Evolutionary conservation across 1,140 invertebrate genomes (phyloP).

Genomic region (Copidosoma floridanum): DNA sequence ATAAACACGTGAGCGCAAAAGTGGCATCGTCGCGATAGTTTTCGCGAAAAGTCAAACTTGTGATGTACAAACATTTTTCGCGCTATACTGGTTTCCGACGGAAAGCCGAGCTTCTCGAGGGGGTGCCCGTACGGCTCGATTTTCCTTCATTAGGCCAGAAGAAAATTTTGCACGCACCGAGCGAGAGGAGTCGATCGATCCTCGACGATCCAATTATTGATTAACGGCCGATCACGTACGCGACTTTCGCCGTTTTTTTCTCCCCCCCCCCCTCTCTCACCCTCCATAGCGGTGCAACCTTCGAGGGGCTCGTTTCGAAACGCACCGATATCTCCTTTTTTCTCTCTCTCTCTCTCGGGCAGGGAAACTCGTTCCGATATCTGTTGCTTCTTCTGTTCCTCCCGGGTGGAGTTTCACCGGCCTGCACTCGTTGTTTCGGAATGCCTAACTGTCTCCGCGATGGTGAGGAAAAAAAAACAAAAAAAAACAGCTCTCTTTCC

Average conservation of each 20-base stretch:
- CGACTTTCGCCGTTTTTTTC: conserved; percentile 24
- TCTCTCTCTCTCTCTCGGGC: not conserved
- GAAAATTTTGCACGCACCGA: conserved; percentile 21
- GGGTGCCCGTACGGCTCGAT: conserved; percentile 13
- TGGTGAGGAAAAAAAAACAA: conserved; percentile 12
- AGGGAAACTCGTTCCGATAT: conserved; percentile 6
- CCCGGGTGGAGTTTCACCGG: conserved; percentile 19
- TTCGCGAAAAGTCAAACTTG: too few species aligned
- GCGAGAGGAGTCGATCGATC: conserved; percentile 1
- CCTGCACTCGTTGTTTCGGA: conserved; percentile 10
- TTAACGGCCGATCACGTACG: conserved; percentile 22
- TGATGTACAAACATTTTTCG: too few species aligned
- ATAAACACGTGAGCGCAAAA: not conserved
- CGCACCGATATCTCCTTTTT: conserved; percentile 14
- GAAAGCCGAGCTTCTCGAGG: too few species aligned
- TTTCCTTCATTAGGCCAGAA: conserved; percentile 15
- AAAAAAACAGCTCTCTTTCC: conserved; percentile 12
- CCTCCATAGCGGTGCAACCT: conserved; percentile 3
- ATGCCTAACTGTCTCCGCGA: conserved; percentile 26
- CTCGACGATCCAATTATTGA: conserved; percentile 28
- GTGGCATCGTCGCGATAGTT: too few species aligned
- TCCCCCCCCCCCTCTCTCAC: too few species aligned
- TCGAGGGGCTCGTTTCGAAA: conserved; percentile 23
- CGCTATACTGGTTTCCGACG: too few species aligned
- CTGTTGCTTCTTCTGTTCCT: not conserved